These are phyloP conservation scores for Semaprochilodus insignis DNA, from an alignment of 2,797 vertebrate species.

Conservation along the genomic window DNA sequence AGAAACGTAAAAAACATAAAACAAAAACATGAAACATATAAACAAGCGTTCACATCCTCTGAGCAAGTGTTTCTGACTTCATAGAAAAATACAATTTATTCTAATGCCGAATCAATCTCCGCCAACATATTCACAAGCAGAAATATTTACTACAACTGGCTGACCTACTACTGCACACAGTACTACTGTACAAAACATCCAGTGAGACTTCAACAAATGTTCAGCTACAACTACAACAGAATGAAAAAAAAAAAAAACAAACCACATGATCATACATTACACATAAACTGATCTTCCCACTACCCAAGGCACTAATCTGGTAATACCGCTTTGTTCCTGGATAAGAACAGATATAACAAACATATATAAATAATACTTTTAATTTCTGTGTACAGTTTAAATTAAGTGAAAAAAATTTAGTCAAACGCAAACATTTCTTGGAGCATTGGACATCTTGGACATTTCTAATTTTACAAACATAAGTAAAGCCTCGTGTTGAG, in stretches of 20 bases:
- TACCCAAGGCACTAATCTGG: conserved; percentile 47
- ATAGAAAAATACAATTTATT: conserved; percentile 75
- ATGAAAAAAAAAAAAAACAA: conserved; percentile 56
- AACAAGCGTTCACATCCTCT: conserved; percentile 68
- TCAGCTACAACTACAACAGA: conserved; percentile 71
- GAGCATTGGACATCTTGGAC: no score
- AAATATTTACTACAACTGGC: conserved; percentile 78
- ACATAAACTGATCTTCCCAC: conserved; percentile 3
- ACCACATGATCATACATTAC: conserved; percentile 27
- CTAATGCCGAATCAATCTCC: conserved; percentile 64
- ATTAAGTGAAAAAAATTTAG: conserved; percentile 21
- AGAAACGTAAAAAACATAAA: conserved; percentile 70
- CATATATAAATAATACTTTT: conserved; percentile 16
- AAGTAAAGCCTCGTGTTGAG: neutral
- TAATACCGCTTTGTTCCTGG: conserved; percentile 6
- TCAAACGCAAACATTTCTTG: neutral
- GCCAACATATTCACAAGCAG: conserved; percentile 82
- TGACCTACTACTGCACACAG: conserved; percentile 53
- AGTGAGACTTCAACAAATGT: conserved; percentile 69
- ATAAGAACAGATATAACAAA: neutral
- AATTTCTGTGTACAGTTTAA: conserved; percentile 21
- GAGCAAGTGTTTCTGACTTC: conserved; percentile 71
- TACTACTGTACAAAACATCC: conserved; percentile 66
- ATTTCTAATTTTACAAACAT: neutral
- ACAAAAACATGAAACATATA: conserved; percentile 61